A percentile compares a stretch with the other conserved stretches of the same genome.
Conservation (phyloP, 2,113 vertebrate genomes). For the Cyanoliseus patagonus region DNA sequence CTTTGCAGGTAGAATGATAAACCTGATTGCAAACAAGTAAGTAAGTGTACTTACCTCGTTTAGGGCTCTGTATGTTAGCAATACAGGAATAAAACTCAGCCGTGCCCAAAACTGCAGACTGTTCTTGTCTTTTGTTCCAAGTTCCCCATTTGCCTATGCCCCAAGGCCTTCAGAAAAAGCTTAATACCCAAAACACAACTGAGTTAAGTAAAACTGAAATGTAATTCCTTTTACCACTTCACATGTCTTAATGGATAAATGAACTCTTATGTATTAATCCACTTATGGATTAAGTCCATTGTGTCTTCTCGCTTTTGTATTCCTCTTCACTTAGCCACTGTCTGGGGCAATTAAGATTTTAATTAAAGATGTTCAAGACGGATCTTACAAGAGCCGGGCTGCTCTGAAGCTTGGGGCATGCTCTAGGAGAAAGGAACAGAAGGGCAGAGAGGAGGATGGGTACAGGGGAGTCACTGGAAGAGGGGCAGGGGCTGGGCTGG, state of each 20-base stretch:
- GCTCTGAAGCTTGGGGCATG: not conserved
- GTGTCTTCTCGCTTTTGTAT: not conserved
- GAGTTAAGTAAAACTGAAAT: not conserved
- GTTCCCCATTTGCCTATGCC: not conserved
- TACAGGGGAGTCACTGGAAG: not conserved
- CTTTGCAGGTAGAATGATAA: not conserved
- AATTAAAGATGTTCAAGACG: not conserved
- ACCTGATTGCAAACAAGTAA: not conserved
- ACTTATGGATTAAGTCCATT: not conserved
- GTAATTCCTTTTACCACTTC: not conserved
- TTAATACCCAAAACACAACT: accelerated
- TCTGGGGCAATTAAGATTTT: not conserved
- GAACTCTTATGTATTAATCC: not conserved
- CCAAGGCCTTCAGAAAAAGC: not conserved
- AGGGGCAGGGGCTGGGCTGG: not conserved
- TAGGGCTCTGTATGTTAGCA: not conserved
- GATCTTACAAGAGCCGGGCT: not conserved
- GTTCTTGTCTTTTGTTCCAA: not conserved
- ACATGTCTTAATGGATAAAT: not conserved
- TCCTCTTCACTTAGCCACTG: not conserved
- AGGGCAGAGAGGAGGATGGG: not conserved
- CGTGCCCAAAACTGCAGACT: accelerated
- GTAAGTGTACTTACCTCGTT: not conserved
- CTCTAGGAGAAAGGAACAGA: not conserved
- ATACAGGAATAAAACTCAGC: not conserved